Evolutionary conservation across 2,797 vertebrate genomes (phyloP).

Genomic region (Remorina albescens): DNA sequence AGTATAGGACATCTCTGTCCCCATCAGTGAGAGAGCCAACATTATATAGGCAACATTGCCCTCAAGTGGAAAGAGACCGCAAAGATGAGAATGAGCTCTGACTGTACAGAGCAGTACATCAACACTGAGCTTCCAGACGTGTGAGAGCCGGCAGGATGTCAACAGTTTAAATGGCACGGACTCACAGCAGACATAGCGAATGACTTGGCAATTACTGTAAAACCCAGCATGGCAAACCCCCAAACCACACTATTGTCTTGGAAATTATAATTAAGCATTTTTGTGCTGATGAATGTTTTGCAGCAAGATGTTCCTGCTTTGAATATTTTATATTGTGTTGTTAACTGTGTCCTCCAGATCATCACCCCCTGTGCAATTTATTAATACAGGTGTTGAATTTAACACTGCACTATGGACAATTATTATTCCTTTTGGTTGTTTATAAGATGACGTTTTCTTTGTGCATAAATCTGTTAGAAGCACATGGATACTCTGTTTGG

Average conservation of each 20-base stretch:
- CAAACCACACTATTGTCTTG: background rate
- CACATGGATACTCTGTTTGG: background rate
- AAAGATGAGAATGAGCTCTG: background rate
- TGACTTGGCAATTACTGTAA: background rate
- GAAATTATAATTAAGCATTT: background rate
- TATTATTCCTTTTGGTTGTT: no score
- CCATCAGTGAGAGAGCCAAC: background rate
- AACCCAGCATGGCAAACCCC: background rate
- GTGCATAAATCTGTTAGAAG: background rate
- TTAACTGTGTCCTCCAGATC: background rate
- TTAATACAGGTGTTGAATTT: background rate
- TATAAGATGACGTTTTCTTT: no score
- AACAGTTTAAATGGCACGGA: background rate
- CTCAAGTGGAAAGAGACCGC: slow-evolving; percentile 57
- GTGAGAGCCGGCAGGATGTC: background rate
- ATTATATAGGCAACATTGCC: slow-evolving; percentile 58
- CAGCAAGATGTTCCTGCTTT: no score
- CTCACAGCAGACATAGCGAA: background rate
- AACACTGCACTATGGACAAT: background rate
- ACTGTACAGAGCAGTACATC: background rate
- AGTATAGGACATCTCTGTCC: background rate
- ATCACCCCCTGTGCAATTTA: background rate
- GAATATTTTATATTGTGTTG: background rate
- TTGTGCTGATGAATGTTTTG: no score
- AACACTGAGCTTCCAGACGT: background rate